Conservation (phyloP, 2,797 vertebrate species). For the Pachyuromys duprasi region DNA sequence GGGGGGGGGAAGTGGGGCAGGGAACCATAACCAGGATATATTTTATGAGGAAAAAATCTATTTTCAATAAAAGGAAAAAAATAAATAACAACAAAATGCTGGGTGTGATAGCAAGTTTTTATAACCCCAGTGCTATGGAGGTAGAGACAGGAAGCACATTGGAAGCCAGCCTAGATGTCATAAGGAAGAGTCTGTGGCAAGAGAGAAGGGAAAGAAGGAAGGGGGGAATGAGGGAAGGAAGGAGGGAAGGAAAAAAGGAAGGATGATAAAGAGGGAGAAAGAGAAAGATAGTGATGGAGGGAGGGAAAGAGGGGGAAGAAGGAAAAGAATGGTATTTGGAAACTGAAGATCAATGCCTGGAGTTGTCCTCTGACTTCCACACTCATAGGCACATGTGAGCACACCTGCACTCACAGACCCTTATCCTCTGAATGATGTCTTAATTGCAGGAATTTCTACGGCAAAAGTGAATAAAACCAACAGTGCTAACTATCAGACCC, state of each 20-base stretch:
- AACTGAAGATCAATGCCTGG: not conserved
- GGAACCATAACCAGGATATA: too few relatives aligned
- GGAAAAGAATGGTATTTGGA: not conserved
- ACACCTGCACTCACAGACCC: too few relatives aligned
- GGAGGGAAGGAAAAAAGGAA: too few relatives aligned
- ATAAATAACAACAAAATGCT: not conserved
- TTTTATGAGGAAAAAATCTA: not conserved
- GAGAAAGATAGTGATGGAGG: too few relatives aligned
- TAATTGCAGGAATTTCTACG: not conserved
- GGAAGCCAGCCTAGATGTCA: not conserved
- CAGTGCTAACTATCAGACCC: too few relatives aligned
- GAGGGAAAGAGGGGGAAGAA: not conserved
- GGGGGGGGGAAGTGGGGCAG: not conserved
- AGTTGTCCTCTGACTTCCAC: not conserved
- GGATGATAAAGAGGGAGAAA: not conserved
- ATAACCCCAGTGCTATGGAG: not conserved
- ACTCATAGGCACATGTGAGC: not conserved
- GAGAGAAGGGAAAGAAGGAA: not conserved
- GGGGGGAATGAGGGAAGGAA: accelerated
- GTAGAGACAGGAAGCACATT: not conserved
- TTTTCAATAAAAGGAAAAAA: not conserved
- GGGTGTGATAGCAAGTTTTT: not conserved
- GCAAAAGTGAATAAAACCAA: not conserved
- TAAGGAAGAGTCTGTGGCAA: not conserved
- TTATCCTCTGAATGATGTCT: not conserved